Conservation (phyloP, 1,140 invertebrate genomes). For the Drosophila subpulchrella region DNA sequence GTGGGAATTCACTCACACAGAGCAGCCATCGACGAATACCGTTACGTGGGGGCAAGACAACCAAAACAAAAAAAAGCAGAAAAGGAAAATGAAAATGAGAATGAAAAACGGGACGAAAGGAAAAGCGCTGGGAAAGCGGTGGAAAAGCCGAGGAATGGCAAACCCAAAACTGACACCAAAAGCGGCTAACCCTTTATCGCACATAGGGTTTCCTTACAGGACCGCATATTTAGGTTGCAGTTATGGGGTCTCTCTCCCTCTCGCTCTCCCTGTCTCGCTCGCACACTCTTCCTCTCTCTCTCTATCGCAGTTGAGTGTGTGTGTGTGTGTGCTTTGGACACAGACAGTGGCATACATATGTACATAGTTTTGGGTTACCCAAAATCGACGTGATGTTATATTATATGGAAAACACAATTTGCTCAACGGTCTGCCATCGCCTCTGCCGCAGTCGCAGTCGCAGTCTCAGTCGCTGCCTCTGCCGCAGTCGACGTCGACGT, state of each 20-base stretch:
- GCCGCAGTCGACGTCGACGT: constrained; percentile 24
- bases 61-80: not conserved
- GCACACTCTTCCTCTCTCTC: constrained; percentile 26
- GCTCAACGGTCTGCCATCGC: constrained; percentile 71
- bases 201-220: constrained; percentile 85
- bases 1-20: constrained; percentile 41
- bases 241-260: constrained; percentile 42
- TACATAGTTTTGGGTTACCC: constrained; percentile 75
- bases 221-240: constrained; percentile 85
- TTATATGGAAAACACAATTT: constrained; percentile 83
- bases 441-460: constrained; percentile 15
- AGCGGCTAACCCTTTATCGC: constrained; percentile 85
- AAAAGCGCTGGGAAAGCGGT: constrained; percentile 18
- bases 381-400: constrained; percentile 82
- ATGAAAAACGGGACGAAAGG: not conserved
- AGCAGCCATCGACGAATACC: constrained; percentile 66
- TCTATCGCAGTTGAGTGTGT: constrained; percentile 5
- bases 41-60: constrained; percentile 51
- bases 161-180: constrained; percentile 84
- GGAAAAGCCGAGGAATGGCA: constrained; percentile 70
- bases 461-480: constrained; percentile 12
- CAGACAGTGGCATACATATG: constrained; percentile 29
- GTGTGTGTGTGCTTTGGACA: constrained; percentile 34
- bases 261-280: constrained; percentile 5
- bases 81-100: not conserved